Conservation (phyloP, 2,888 invertebrate genomes). For the Crematogaster levior region DNA sequence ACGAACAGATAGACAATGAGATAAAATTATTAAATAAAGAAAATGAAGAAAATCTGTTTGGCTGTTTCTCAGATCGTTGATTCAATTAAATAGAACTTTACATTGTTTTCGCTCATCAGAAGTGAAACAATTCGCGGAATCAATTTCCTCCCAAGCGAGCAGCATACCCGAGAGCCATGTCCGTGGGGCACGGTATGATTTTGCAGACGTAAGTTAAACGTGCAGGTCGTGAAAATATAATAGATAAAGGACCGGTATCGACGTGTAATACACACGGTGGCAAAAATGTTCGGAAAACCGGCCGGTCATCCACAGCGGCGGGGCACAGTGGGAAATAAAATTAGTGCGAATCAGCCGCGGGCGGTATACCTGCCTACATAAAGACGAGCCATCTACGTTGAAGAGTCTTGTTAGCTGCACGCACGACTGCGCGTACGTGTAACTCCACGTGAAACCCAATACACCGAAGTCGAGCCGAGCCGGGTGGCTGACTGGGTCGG, state of each 20-base stretch:
- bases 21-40: no score
- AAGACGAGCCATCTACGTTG: conserved; percentile 70
- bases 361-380: conserved; percentile 70
- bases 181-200: neutral
- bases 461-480: conserved; percentile 71
- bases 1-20: neutral
- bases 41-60: no score
- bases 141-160: neutral
- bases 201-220: conserved; percentile 13
- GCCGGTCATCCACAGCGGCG: conserved; percentile 45
- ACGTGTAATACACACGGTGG: conserved; percentile 17
- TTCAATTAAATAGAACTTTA: neutral
- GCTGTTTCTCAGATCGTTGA: neutral
- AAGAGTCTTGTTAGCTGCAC: conserved; percentile 78
- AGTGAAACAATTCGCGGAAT: neutral
- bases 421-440: conserved; percentile 75
- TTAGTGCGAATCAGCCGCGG: conserved; percentile 63
- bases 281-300: conserved; percentile 66
- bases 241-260: conserved; percentile 12
- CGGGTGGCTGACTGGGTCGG: conserved; percentile 19
- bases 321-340: conserved; percentile 51
- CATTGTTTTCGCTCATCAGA: neutral
- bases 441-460: conserved; percentile 79
- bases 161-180: neutral
- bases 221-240: conserved; percentile 29